phyloP scores from a whole-genome alignment of 2,113 vertebrate species.

The Delphinus delphis region DNA sequence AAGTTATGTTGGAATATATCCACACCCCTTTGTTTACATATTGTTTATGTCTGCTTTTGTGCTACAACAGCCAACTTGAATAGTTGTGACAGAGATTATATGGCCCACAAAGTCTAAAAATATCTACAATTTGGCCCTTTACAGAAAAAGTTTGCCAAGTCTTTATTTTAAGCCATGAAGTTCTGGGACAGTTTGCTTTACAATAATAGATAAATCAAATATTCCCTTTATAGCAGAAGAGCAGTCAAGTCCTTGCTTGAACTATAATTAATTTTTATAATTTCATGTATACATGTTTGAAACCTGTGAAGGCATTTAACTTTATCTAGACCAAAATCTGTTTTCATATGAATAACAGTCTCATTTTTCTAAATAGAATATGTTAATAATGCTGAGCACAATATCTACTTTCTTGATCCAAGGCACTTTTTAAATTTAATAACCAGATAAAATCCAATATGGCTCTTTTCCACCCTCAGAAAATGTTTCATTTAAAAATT shows the following conservation, averaged over 20 bases:
- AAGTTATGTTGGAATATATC: not conserved
- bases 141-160: not conserved
- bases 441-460: slow-evolving; percentile 70
- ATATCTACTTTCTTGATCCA: slow-evolving; percentile 51
- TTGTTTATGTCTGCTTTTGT: not conserved
- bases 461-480: slow-evolving; percentile 45
- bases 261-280: slow-evolving; percentile 63
- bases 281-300: slow-evolving; percentile 52
- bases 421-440: slow-evolving; percentile 69
- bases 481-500: slow-evolving; percentile 73
- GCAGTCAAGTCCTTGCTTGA: not conserved
- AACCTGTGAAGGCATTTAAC: slow-evolving; percentile 58
- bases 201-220: not conserved
- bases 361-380: slow-evolving; percentile 70
- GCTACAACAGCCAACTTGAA: not conserved
- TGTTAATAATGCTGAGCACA: slow-evolving; percentile 54
- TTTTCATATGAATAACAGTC: slow-evolving; percentile 60
- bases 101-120: not conserved
- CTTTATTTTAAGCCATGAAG: slow-evolving; percentile 26
- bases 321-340: slow-evolving; percentile 68
- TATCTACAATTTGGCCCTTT: not conserved
- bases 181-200: slow-evolving; percentile 12
- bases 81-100: not conserved
- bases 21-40: not conserved
- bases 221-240: not conserved